Conservation (phyloP, 2,113 vertebrate species). For the Ophthalmotilapia sp. region DNA sequence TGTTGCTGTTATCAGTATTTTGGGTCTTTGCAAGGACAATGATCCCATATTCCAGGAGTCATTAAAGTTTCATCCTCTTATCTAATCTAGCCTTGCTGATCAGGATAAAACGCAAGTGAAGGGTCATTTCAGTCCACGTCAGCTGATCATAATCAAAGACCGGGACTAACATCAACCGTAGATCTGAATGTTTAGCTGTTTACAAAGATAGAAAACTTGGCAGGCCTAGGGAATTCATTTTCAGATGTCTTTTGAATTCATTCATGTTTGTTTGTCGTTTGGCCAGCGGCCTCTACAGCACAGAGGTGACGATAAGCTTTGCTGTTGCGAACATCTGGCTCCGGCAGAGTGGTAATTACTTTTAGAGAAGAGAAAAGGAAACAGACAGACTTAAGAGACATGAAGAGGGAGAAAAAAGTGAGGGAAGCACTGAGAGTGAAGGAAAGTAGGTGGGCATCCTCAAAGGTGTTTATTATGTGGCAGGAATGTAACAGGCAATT, state of each 20-base stretch:
- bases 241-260: neutral
- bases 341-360: conserved; percentile 4
- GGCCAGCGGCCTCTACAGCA: neutral
- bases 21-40: neutral
- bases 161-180: neutral
- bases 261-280: neutral
- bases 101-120: neutral
- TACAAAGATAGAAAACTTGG: neutral
- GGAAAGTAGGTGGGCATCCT: neutral
- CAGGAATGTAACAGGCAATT: conserved; percentile 28
- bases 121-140: neutral
- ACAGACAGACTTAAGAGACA: neutral
- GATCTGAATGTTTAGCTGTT: neutral
- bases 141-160: neutral
- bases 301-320: neutral
- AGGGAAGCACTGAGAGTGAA: neutral
- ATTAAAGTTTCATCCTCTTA: neutral
- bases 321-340: neutral
- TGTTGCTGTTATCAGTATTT: neutral
- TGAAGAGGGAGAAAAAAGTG: neutral
- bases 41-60: neutral
- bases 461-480: conserved; percentile 29
- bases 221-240: neutral
- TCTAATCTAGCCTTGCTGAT: neutral
- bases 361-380: neutral